Percentiles rank a stretch among this genome's conserved stretches.
phyloP scores from a whole-genome alignment of 1,140 invertebrate species.

The Sesamia nonagrioides region DNA sequence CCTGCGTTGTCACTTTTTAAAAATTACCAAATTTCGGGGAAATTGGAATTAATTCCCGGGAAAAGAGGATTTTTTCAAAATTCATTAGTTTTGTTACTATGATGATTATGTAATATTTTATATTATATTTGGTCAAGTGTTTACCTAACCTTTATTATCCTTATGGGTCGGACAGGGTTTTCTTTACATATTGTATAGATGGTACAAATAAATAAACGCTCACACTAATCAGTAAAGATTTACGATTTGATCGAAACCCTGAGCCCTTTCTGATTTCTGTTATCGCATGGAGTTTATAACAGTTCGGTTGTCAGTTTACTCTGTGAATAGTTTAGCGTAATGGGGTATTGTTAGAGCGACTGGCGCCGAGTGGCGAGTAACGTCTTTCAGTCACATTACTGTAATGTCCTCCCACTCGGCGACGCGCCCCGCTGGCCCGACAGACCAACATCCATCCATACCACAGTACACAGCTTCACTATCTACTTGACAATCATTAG shows the following conservation, averaged over 20 bases:
- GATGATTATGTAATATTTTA: no score
- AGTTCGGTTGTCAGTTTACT: constrained; percentile 41
- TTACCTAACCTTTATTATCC: no score
- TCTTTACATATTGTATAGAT: no score
- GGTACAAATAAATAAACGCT: no score
- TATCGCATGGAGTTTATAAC: constrained; percentile 30
- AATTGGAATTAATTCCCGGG: no score
- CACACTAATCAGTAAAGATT: neutral
- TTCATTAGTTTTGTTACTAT: no score
- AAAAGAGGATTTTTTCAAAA: no score
- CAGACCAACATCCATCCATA: constrained; percentile 34
- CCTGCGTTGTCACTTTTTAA: no score
- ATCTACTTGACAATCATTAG: constrained; percentile 17
- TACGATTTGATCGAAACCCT: neutral
- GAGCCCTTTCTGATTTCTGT: neutral
- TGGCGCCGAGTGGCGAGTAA: constrained; percentile 48
- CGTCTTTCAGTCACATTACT: constrained; percentile 54
- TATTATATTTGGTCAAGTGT: no score
- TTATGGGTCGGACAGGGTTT: no score
- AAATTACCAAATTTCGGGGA: no score
- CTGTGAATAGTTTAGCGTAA: constrained; percentile 50
- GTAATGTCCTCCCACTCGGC: constrained; percentile 54
- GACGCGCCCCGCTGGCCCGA: constrained; percentile 46
- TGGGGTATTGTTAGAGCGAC: constrained; percentile 54
- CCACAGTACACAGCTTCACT: constrained; percentile 10